These are phyloP conservation scores for Lymantria monacha DNA, from an alignment of 2,888 invertebrate species.

Conservation along the genomic window DNA sequence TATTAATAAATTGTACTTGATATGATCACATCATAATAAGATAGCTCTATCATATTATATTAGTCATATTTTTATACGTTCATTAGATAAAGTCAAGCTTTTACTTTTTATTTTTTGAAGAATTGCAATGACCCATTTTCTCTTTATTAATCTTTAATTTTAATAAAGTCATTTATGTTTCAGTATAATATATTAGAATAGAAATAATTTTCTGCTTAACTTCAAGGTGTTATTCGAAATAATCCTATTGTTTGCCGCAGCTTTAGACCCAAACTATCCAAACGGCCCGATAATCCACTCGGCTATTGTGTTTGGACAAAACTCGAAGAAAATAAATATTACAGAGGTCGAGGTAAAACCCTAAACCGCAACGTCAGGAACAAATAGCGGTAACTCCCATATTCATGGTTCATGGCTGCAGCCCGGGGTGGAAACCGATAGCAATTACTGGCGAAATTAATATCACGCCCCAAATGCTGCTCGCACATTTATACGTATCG, in stretches of 20 bases:
- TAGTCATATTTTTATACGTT: too few species aligned
- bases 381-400: conserved; percentile 81
- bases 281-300: conserved; percentile 63
- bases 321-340: conserved; percentile 79
- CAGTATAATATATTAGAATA: too few species aligned
- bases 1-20: too few species aligned
- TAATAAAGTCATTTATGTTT: too few species aligned
- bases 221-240: conserved; percentile 44
- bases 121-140: too few species aligned
- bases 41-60: too few species aligned
- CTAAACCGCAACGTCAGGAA: conserved; percentile 80
- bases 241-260: conserved; percentile 31
- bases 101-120: too few species aligned
- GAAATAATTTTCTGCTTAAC: neutral
- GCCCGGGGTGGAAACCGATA: conserved; percentile 76
- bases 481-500: conserved; percentile 80
- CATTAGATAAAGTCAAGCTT: too few species aligned
- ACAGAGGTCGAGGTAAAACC: conserved; percentile 67
- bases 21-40: too few species aligned
- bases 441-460: conserved; percentile 82
- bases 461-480: conserved; percentile 81
- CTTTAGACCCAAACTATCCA: conserved; percentile 46
- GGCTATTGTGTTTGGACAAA: conserved; percentile 66
- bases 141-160: too few species aligned
- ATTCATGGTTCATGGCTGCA: conserved; percentile 81